These are phyloP conservation scores for Acrocyrtus sp. DNA, from an alignment of 2,888 invertebrate genomes.

Conservation along the genomic window DNA sequence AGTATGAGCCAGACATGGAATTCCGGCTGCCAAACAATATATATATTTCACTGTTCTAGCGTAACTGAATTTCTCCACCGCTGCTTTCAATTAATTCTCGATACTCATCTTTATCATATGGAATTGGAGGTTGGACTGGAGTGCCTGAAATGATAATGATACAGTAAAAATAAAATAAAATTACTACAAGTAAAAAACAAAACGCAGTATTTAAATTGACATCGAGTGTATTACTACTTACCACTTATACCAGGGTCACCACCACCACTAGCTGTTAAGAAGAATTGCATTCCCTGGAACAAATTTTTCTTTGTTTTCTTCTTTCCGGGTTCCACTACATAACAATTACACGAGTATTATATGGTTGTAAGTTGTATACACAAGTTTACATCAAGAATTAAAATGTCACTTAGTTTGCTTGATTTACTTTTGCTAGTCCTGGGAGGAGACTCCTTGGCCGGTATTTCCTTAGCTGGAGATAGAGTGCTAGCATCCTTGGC, in stretches of 20 bases:
- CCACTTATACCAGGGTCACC: conserved; percentile 56
- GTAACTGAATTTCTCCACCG: conserved; percentile 67
- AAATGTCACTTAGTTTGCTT: neutral
- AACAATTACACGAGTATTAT: too few species aligned
- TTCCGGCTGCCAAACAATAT: conserved; percentile 76
- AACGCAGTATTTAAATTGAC: neutral
- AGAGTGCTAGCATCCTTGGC: conserved; percentile 15
- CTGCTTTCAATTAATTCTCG: conserved; percentile 52
- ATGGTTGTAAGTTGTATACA: too few species aligned
- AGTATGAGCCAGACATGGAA: conserved; percentile 74
- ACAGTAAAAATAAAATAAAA: neutral
- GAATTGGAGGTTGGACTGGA: conserved; percentile 6
- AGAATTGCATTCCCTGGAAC: conserved; percentile 60
- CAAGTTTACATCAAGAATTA: too few species aligned
- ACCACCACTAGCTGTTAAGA: conserved; percentile 61
- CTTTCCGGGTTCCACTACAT: conserved; percentile 28
- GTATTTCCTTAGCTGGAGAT: conserved; percentile 15
- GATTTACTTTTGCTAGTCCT: neutral
- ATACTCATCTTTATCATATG: conserved; percentile 60
- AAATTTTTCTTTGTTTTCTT: conserved; percentile 32
- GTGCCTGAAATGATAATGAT: conserved; percentile 1
- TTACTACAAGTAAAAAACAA: neutral
- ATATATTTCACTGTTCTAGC: conserved; percentile 81
- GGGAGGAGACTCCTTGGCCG: conserved; percentile 11
- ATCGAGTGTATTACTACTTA: conserved; percentile 17